Base-by-base conservation (phyloP, 2,113 vertebrate genomes). In the Oncorhynchus nerka region DNA sequence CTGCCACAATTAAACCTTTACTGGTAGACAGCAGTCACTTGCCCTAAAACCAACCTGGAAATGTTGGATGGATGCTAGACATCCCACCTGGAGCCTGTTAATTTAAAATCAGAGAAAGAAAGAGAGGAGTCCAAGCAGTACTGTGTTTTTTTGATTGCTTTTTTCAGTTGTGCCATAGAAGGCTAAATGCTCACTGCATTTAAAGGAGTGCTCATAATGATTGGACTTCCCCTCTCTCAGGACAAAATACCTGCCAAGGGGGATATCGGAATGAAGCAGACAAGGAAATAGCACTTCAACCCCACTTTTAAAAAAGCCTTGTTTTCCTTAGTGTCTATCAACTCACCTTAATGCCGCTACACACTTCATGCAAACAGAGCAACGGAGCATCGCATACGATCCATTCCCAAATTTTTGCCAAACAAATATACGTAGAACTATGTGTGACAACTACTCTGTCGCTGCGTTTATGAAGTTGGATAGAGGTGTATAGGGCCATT, bases 1-100 rank as follows among this genome's bases (percentile, higher is more conserved):
- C 86, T 99, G 97, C 89, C 95, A 93, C 87, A 96, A 97, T 93
- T 98, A 93, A 96, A 24, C 49, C 45, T 45, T 76, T 64, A 70
- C 34, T 6, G 55, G 49, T 28, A 68, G 49, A 0, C 72, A 57
- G 72, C 64, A 28, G 9, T 68, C 28, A 5, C 51, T 55, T 55
- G 51, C 51, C 12, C 12, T 55, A 16, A 13, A 19, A 62, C 59
- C n/a, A 16, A n/a, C n/a, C 59, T 62, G 59, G 59, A 62, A 22
- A 22, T 62, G 20, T 22, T 9, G 24, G 28, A 68, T 5, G 24
- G 65, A 68, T 39, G 26, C 24, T 59, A 13, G 48, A 16, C 74
- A n/a, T 24, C 16, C 66, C n/a, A 62, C n/a, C 59, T 62, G 66
- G 66, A 55, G 66, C 30, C 9, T 45, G 39, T 45, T 45, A 30